A percentile compares a stretch with the other conserved stretches of the same genome.
These are phyloP conservation scores for Cephalopholis sonnerati DNA, from an alignment of 2,113 vertebrate genomes.

Conservation along the genomic window DNA sequence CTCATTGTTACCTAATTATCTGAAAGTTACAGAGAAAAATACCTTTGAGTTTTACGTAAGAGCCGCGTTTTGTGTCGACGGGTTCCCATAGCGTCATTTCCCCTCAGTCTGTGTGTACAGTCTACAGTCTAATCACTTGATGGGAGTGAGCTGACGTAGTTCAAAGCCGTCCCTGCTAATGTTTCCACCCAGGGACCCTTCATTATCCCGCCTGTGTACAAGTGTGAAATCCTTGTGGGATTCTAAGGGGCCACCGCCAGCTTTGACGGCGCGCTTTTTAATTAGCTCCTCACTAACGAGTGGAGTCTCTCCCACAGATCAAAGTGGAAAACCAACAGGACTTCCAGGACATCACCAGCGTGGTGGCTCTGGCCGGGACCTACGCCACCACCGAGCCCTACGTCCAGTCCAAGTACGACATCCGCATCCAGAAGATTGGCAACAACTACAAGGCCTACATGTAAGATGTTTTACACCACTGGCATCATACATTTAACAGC, in stretches of 20 bases:
- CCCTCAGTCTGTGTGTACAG: constrained; percentile 26
- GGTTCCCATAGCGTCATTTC: constrained; percentile 42
- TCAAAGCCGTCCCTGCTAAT: constrained; percentile 48
- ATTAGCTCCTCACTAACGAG: constrained; percentile 53
- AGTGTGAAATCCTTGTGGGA: constrained; percentile 71
- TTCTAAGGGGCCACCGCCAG: constrained; percentile 28
- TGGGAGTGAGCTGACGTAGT: constrained; percentile 49
- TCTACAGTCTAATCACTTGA: constrained; percentile 49
- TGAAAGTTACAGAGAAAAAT: not conserved
- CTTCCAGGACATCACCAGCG: constrained; percentile 96
- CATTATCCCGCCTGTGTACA: constrained; percentile 53
- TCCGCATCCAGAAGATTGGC: constrained; percentile 98
- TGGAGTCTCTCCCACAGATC: constrained; percentile 84
- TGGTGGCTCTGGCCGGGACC: constrained; percentile 94
- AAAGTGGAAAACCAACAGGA: constrained; percentile 96
- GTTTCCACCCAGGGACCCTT: constrained; percentile 58
- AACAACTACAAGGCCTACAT: constrained; percentile 99
- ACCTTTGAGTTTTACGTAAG: constrained; percentile 9
- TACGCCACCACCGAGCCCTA: constrained; percentile 95
- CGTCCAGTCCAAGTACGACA: constrained; percentile 96
- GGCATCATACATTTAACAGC: not conserved
- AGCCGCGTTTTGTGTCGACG: constrained; percentile 5
- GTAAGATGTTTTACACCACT: constrained; percentile 83
- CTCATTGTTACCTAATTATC: constrained; percentile 33
- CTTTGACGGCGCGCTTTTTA: constrained; percentile 32